Evolutionary conservation across 2,888 invertebrate species (phyloP).

Genomic region (Protonemura montana): DNA sequence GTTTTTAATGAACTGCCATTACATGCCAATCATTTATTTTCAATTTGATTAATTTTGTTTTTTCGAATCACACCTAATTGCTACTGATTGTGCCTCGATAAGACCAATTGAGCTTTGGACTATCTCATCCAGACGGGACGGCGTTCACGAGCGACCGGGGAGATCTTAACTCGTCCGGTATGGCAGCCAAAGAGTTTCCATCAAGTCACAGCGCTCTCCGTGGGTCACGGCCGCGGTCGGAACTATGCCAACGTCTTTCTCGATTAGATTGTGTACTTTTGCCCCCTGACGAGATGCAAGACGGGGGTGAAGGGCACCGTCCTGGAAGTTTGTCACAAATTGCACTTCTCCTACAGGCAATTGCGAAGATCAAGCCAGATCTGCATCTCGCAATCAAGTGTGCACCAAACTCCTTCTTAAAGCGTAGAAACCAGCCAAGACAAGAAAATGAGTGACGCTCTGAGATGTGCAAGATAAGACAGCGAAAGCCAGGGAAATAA

Average conservation of each 20-base stretch:
- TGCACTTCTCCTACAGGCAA: not conserved
- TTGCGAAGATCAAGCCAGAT: not conserved
- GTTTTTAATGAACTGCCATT: too few species aligned
- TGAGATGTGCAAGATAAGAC: too few species aligned
- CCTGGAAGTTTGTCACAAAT: not conserved
- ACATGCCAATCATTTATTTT: not conserved
- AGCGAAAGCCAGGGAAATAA: not conserved
- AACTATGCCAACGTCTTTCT: not conserved
- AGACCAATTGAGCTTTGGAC: too few species aligned
- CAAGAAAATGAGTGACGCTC: not conserved
- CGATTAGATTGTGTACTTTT: not conserved
- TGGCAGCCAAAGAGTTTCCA: not conserved
- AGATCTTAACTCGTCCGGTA: too few species aligned
- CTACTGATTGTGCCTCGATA: not conserved
- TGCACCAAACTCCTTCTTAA: too few species aligned
- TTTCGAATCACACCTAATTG: not conserved
- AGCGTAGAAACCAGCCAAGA: not conserved
- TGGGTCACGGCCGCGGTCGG: not conserved
- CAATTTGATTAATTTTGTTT: not conserved
- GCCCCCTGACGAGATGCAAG: not conserved
- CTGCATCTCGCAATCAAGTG: not conserved
- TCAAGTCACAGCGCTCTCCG: not conserved
- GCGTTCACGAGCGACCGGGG: too few species aligned
- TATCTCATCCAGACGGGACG: too few species aligned
- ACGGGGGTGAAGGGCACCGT: not conserved